Evolutionary conservation across 2,888 invertebrate genomes (phyloP).

Genomic region (Tupiocoris notatus): DNA sequence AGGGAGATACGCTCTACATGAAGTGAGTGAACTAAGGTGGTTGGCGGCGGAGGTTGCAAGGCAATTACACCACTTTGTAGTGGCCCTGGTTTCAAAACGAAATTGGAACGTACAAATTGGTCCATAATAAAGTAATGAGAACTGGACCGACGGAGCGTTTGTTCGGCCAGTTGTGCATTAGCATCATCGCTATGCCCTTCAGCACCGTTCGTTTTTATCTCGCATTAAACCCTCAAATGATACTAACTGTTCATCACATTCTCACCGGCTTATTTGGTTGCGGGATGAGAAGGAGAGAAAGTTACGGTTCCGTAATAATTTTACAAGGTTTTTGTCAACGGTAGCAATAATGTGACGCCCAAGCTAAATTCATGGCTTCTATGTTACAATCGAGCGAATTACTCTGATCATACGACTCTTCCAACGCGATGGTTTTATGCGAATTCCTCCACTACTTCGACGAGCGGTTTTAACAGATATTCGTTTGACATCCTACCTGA

Average conservation of each 20-base stretch:
- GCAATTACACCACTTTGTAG: conserved; percentile 31
- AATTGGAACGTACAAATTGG: conserved; percentile 35
- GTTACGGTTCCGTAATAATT: not conserved
- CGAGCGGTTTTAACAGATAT: no score
- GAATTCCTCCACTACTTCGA: no score
- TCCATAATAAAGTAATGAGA: conserved; percentile 38
- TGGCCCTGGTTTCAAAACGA: conserved; percentile 25
- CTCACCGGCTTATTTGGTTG: conserved; percentile 15
- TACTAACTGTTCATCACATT: conserved; percentile 26
- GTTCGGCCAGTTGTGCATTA: not conserved
- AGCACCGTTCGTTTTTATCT: not conserved
- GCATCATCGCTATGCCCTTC: not conserved
- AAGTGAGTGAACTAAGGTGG: no score
- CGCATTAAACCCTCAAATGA: conserved; percentile 17
- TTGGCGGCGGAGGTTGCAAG: no score
- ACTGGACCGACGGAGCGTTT: conserved; percentile 9
- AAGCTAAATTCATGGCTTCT: no score
- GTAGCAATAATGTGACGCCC: no score
- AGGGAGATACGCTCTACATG: no score
- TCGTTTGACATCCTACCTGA: no score
- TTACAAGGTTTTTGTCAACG: no score
- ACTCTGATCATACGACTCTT: no score
- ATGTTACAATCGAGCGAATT: no score
- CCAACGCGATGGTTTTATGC: no score
- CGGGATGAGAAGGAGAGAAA: not conserved